Evolutionary conservation across 2,888 invertebrate genomes (phyloP).

Genomic region (Dolichomitus sp.): DNA sequence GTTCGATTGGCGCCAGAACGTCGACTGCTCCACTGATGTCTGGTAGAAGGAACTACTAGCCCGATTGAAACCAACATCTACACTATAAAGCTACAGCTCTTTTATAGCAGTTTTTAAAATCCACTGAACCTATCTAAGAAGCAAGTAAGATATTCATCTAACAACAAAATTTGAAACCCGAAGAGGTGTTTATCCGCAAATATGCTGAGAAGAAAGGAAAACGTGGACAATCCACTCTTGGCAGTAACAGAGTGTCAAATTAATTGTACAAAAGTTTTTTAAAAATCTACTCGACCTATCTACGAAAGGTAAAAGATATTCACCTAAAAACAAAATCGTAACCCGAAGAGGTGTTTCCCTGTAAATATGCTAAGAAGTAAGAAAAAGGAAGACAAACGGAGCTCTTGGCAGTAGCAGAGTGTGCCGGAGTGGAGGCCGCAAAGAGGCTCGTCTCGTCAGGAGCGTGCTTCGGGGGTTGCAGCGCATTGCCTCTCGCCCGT

Average conservation of each 20-base stretch:
- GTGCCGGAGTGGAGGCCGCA: slow-evolving; percentile 24
- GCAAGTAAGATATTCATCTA: not conserved
- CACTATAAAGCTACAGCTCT: slow-evolving; percentile 3
- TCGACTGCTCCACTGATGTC: slow-evolving; percentile 51
- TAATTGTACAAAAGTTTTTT: not conserved
- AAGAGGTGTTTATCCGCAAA: not conserved
- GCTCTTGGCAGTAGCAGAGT: slow-evolving; percentile 18
- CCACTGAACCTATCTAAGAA: not conserved
- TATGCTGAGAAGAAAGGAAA: slow-evolving; percentile 13
- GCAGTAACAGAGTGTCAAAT: too few relatives aligned
- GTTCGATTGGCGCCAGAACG: slow-evolving; percentile 63
- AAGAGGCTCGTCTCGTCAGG: slow-evolving; percentile 41
- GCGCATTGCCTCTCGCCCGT: slow-evolving; percentile 17
- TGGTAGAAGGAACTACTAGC: slow-evolving; percentile 37
- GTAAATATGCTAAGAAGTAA: slow-evolving; percentile 5
- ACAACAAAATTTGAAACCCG: slow-evolving; percentile 1
- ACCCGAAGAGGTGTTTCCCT: not conserved
- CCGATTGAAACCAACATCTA: slow-evolving; percentile 35
- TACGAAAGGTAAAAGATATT: not conserved
- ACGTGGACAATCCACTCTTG: slow-evolving; percentile 10
- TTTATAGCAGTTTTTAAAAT: slow-evolving; percentile 10
- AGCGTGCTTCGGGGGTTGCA: slow-evolving; percentile 22
- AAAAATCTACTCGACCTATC: not conserved
- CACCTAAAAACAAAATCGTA: slow-evolving; percentile 1
- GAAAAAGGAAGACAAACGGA: slow-evolving; percentile 20